phyloP scores from a whole-genome alignment of 2,113 vertebrate species.

The Clarias gariepinus region DNA sequence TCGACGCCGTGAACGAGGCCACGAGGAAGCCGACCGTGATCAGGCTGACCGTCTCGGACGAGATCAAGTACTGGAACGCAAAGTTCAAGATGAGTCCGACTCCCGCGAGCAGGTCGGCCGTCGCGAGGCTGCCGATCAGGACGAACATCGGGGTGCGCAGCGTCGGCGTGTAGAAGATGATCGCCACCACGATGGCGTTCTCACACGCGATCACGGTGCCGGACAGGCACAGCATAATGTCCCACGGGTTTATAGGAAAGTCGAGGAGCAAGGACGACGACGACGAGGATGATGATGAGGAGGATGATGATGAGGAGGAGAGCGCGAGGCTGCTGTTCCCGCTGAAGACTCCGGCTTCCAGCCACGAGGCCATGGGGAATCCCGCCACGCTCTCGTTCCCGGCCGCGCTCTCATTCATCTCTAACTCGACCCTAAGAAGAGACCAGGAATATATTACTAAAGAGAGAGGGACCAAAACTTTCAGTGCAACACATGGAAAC shows the following conservation, averaged over 20 bases:
- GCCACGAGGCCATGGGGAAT: constrained; percentile 50
- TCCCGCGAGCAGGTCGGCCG: constrained; percentile 91
- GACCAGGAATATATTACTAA: background rate
- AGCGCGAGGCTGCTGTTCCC: constrained; percentile 74
- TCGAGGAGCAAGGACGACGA: constrained; percentile 60
- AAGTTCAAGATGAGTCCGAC: constrained; percentile 96
- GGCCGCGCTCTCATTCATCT: constrained; percentile 80
- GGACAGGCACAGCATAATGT: constrained; percentile 93
- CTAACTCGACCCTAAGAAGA: constrained; percentile 27
- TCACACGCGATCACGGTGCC: constrained; percentile 95
- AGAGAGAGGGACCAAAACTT: background rate
- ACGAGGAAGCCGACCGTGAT: constrained; percentile 95
- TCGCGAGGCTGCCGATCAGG: constrained; percentile 93
- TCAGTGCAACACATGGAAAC: background rate
- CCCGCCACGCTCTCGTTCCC: constrained; percentile 73
- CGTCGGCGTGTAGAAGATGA: constrained; percentile 91
- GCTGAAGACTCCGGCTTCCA: constrained; percentile 60
- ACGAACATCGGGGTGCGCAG: constrained; percentile 94
- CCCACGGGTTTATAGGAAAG: constrained; percentile 89
- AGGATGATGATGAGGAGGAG: constrained; percentile 66
- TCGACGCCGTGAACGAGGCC: constrained; percentile 92
- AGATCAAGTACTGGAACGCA: constrained; percentile 91
- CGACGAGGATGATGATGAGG: constrained; percentile 70
- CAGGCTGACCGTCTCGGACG: constrained; percentile 91
- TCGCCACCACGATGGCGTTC: constrained; percentile 94